Percentiles rank a stretch among this genome's conserved stretches.
phyloP scores from a whole-genome alignment of 2,888 invertebrate species.

The Quadroppia sp. region DNA sequence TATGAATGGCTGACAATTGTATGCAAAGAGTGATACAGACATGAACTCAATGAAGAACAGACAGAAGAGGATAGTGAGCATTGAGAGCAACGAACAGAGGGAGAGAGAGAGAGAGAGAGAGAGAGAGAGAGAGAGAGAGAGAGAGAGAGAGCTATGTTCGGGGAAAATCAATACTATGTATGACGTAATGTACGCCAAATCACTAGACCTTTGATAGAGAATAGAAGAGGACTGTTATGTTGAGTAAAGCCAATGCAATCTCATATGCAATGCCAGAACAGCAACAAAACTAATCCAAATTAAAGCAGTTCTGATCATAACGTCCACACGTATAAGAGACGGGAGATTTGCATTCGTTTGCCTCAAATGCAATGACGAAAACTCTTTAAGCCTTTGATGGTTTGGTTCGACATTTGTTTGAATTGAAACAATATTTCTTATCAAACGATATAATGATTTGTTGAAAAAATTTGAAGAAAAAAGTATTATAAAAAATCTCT shows the following conservation, averaged over 20 bases:
- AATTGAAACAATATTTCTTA: neutral
- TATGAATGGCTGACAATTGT: neutral
- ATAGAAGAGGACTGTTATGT: neutral
- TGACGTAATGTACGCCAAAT: constrained; percentile 32
- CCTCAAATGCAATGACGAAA: neutral
- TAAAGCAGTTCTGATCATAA: constrained; percentile 25
- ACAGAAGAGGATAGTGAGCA: neutral
- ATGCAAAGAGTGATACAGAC: neutral
- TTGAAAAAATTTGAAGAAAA: neutral
- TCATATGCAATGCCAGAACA: neutral
- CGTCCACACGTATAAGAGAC: neutral
- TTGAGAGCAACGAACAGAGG: neutral
- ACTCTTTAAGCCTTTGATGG: neutral
- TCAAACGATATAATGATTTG: constrained; percentile 22
- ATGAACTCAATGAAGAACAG: neutral
- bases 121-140: constrained; percentile 32
- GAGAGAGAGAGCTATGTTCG: neutral
- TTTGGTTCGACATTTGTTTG: neutral
- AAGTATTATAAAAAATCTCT: neutral
- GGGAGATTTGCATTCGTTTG: constrained; percentile 11
- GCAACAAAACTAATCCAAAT: constrained; percentile 24
- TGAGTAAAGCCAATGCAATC: neutral
- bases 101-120: constrained; percentile 24
- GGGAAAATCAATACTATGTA: constrained; percentile 6
- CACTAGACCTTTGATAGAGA: constrained; percentile 18